Base-by-base conservation (phyloP, 92 coral and sea anemone species). In the Isaurus tuberculatus region DNA sequence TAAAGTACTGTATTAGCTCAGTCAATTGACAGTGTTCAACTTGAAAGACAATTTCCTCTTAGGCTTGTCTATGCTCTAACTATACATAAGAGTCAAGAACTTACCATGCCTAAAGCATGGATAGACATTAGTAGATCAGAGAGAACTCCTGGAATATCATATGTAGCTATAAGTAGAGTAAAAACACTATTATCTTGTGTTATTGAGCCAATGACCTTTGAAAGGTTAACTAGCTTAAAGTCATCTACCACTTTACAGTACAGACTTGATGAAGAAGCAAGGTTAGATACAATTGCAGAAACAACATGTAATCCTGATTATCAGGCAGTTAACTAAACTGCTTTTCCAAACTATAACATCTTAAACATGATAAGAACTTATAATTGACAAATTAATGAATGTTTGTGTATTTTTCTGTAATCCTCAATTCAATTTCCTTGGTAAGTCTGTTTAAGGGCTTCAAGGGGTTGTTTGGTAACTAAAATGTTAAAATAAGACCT, bases 101-200 rank as follows among this genome's bases (percentile, higher is more conserved):
- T 51, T 51, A 51, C 58, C 58, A 51, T 17, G 58, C 58, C 58
- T 51, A 51, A 51, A 51, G 58, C 58, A 51, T 51, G 58, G 58
- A 51, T 51, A 51, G 58, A 51, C 25, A 51, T 51, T 51, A 20
- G 58, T 51, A 51, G 58, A 51, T 51, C 58, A 51, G 58, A 51
- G 2, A 51, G 58, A 51, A 51, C 58, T 51, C 58, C 58, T 51
- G 58, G 58, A 51, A 51, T 51, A 51, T 49, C 58, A 49, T 51
- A 51, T 51, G 58, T 51, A 40, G 46, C 46, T 40, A 40, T 40
- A 40, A 40, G 46, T 1, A 40, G 0, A 40, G 46, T 40, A 40
- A 40, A 40, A 40, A 40, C 46, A 51, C 58, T 51, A 51, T 51
- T 51, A 51, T 51, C 58, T 51, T 51, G 58, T 51, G 58, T 51